These are phyloP conservation scores for Strigops habroptila DNA, from an alignment of 2,113 vertebrate species.

Conservation along the genomic window DNA sequence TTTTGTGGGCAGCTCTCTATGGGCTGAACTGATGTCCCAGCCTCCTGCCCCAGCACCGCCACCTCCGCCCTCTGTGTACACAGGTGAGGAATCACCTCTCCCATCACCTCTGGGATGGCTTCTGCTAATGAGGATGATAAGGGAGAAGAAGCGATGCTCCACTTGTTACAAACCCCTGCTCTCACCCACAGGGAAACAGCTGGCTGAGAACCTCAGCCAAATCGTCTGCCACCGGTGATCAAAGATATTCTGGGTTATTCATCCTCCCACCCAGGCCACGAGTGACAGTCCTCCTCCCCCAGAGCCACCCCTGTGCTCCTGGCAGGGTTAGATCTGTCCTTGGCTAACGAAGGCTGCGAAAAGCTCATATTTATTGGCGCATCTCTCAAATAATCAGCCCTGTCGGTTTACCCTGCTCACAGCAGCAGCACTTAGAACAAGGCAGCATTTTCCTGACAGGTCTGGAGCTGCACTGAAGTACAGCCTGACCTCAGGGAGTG, in stretches of 20 bases:
- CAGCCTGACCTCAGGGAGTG: neutral
- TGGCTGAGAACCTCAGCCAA: neutral
- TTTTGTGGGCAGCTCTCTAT: neutral
- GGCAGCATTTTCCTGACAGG: neutral
- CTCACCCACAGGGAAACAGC: neutral
- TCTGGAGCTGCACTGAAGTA: neutral
- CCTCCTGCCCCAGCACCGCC: neutral
- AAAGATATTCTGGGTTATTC: neutral
- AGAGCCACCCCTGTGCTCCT: neutral
- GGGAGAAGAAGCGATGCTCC: neutral
- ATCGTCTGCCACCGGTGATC: neutral
- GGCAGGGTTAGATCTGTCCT: neutral
- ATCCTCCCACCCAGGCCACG: neutral
- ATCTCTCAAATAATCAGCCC: neutral
- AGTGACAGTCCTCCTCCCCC: neutral
- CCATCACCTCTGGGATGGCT: rapidly evolving
- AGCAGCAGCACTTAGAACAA: neutral
- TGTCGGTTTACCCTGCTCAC: neutral
- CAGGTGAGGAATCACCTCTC: neutral
- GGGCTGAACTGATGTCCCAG: neutral
- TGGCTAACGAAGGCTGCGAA: neutral
- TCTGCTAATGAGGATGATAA: neutral
- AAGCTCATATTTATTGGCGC: neutral
- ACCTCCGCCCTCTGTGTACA: neutral
- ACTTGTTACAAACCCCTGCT: neutral